Conservation (phyloP, 1,140 invertebrate genomes). For the Lucilia cuprina region DNA sequence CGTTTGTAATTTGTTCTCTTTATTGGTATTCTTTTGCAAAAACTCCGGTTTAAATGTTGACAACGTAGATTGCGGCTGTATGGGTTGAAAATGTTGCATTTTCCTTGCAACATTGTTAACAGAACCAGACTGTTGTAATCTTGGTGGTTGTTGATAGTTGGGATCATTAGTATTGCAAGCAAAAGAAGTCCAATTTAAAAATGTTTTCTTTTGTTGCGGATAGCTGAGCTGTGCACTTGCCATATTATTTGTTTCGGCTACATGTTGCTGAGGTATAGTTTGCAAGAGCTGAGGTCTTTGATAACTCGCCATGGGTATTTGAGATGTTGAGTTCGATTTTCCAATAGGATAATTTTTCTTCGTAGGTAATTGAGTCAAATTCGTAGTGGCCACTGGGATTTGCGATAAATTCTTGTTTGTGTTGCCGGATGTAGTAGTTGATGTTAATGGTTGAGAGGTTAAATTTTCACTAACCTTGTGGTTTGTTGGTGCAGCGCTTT, state of each 20-base stretch:
- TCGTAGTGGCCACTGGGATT: constrained; percentile 38
- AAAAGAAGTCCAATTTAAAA: constrained; percentile 57
- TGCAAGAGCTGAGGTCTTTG: constrained; percentile 49
- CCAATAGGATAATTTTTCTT: constrained; percentile 49
- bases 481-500: constrained; percentile 20
- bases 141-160: constrained; percentile 49
- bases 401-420: constrained; percentile 13
- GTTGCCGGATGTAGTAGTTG: constrained; percentile 20
- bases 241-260: constrained; percentile 46
- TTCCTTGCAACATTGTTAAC: constrained; percentile 48
- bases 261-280: constrained; percentile 43
- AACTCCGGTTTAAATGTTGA: constrained; percentile 10
- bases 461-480: constrained; percentile 29
- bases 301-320: constrained; percentile 50
- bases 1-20: constrained; percentile 27
- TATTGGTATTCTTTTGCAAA: constrained; percentile 26
- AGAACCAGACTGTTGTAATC: constrained; percentile 54
- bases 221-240: constrained; percentile 39
- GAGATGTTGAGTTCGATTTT: constrained; percentile 58
- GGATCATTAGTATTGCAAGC: constrained; percentile 54
- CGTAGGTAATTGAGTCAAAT: constrained; percentile 44
- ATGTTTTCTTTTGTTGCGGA: constrained; percentile 56
- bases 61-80: not conserved
- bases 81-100: constrained; percentile 33
- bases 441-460: constrained; percentile 6